These are phyloP conservation scores for Linnaemya tessellans DNA, from an alignment of 2,888 invertebrate species.

Conservation along the genomic window DNA sequence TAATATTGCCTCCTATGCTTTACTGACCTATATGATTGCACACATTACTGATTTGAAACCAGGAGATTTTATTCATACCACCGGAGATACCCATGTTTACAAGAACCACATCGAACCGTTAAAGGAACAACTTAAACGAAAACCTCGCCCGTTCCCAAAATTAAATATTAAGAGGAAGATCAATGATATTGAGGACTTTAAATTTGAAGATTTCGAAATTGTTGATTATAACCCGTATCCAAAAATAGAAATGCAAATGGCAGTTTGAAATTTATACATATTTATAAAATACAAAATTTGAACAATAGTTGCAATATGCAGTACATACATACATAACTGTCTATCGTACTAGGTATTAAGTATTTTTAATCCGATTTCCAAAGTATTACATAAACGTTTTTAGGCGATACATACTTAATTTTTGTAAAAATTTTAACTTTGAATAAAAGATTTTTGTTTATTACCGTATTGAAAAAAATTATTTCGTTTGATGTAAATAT, in stretches of 20 bases:
- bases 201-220: slow-evolving; percentile 92
- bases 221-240: slow-evolving; percentile 93
- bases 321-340: too few species aligned
- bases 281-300: background rate
- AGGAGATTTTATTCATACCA: slow-evolving; percentile 96
- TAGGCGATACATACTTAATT: too few species aligned
- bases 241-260: slow-evolving; percentile 95
- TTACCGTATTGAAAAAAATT: too few species aligned
- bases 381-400: too few species aligned
- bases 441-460: background rate
- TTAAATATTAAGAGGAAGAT: slow-evolving; percentile 90
- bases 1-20: slow-evolving; percentile 98
- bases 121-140: slow-evolving; percentile 90
- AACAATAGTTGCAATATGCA: too few species aligned
- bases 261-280: slow-evolving; percentile 74
- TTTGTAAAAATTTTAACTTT: background rate
- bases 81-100: slow-evolving; percentile 98
- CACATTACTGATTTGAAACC: slow-evolving; percentile 95
- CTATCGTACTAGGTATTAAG: background rate
- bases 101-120: slow-evolving; percentile 94
- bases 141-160: slow-evolving; percentile 92
- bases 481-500: too few species aligned
- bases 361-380: too few species aligned
- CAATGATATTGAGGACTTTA: slow-evolving; percentile 93
- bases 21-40: slow-evolving; percentile 97